Conservation (phyloP, 2,888 invertebrate species). For the Andrena haemorrhoa region DNA sequence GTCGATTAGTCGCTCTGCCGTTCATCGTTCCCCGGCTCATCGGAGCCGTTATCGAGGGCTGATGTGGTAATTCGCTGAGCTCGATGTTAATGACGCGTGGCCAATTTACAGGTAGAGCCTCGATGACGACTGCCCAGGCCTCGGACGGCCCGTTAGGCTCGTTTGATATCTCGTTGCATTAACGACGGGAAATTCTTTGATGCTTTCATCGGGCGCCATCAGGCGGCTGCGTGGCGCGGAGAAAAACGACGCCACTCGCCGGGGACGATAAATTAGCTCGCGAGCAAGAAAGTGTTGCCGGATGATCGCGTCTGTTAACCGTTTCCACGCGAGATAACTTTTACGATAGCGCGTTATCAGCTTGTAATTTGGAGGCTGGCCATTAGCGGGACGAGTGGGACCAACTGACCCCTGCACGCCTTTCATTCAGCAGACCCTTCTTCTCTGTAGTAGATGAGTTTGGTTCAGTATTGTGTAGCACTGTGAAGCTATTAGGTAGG, state of each 20-base stretch:
- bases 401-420: not conserved
- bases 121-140: slow-evolving; percentile 37
- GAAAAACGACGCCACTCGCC: slow-evolving; percentile 14
- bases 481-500: not conserved
- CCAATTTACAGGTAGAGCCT: slow-evolving; percentile 33
- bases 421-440: not conserved
- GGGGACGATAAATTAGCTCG: slow-evolving; percentile 43
- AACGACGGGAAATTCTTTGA: slow-evolving; percentile 42
- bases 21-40: slow-evolving; percentile 45
- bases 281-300: slow-evolving; percentile 40
- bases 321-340: slow-evolving; percentile 32
- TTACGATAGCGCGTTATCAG: slow-evolving; percentile 35
- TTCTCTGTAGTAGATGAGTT: not conserved
- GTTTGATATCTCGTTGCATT: slow-evolving; percentile 36
- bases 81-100: slow-evolving; percentile 52
- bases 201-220: slow-evolving; percentile 38
- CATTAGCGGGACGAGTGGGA: not conserved
- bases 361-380: slow-evolving; percentile 34
- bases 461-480: not conserved
- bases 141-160: slow-evolving; percentile 35
- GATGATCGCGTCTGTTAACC: slow-evolving; percentile 40
- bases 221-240: not conserved
- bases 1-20: slow-evolving; percentile 25
- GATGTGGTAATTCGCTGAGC: slow-evolving; percentile 46
- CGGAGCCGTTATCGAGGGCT: slow-evolving; percentile 39